These are phyloP conservation scores for Charina bottae DNA, from an alignment of 2,113 vertebrate genomes.

Conservation along the genomic window DNA sequence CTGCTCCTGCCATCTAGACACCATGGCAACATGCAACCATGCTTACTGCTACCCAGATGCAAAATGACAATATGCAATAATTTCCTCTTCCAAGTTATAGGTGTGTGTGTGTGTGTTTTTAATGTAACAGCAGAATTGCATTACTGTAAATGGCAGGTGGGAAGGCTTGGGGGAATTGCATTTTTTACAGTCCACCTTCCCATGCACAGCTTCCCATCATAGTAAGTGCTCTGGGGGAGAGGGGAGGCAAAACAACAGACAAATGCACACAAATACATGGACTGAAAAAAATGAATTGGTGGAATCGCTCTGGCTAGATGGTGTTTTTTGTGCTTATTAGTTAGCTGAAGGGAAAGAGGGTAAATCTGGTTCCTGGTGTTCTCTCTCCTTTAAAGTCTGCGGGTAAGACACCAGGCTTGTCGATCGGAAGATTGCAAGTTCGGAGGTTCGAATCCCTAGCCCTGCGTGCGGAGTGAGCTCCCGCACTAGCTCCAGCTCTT, in stretches of 20 bases:
- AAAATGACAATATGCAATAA: not conserved
- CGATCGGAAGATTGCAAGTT: too few relatives aligned
- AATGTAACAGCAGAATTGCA: not conserved
- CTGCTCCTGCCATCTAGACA: not conserved
- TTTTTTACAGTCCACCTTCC: not conserved
- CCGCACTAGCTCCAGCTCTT: too few relatives aligned
- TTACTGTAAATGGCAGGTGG: not conserved
- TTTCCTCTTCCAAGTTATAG: not conserved
- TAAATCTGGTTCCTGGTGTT: not conserved
- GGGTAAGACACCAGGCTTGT: too few relatives aligned
- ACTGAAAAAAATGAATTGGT: not conserved
- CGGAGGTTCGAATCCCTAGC: too few relatives aligned
- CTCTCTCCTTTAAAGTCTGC: not conserved
- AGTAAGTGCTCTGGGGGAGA: not conserved
- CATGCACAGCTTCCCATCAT: not conserved
- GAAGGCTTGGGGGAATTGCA: not conserved
- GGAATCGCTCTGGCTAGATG: not conserved
- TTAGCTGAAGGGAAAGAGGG: not conserved
- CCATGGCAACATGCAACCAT: not conserved
- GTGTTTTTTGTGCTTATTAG: not conserved
- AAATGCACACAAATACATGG: not conserved
- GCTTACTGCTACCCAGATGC: not conserved
- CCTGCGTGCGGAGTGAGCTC: too few relatives aligned
- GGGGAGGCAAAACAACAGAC: not conserved
- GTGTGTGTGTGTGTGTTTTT: not conserved